These are phyloP conservation scores for Strigamia maritima DNA, from an alignment of 2,888 invertebrate genomes.

Conservation along the genomic window DNA sequence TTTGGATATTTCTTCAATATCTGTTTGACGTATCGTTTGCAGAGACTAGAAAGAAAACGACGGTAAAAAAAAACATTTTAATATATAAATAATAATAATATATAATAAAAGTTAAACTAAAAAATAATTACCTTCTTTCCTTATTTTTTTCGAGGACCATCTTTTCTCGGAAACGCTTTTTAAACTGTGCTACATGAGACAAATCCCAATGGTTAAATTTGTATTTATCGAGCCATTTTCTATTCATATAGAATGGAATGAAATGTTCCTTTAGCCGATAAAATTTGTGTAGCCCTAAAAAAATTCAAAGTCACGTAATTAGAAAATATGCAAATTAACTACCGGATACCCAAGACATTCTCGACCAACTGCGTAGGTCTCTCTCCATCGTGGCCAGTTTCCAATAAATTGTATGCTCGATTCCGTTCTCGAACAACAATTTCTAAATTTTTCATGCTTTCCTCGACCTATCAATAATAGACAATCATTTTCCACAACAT, in stretches of 20 bases:
- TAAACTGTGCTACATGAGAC: constrained; percentile 11
- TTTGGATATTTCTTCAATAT: constrained; percentile 72
- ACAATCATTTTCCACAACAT: constrained; percentile 34
- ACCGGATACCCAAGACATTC: constrained; percentile 39
- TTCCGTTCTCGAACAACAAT: constrained; percentile 88
- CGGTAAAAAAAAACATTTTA: neutral
- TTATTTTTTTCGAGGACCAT: neutral
- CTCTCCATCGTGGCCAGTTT: constrained; percentile 83
- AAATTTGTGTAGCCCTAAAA: constrained; percentile 57
- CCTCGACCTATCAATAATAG: constrained; percentile 63
- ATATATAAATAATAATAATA: too few species aligned
- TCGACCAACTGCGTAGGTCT: constrained; percentile 57
- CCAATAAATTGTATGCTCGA: constrained; percentile 79
- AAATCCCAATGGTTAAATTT: constrained; percentile 35
- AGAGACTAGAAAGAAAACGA: neutral
- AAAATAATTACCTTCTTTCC: neutral
- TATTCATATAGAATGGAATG: constrained; percentile 43
- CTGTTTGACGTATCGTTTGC: constrained; percentile 45
- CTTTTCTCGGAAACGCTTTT: constrained; percentile 1
- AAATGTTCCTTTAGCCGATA: constrained; percentile 42
- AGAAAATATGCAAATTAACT: neutral
- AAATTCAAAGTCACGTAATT: constrained; percentile 25
- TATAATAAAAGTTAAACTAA: too few species aligned
- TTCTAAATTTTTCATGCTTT: constrained; percentile 92
- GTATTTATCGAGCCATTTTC: constrained; percentile 40